phyloP scores from a whole-genome alignment of 2,888 invertebrate species.

The Cheilosia grossa region DNA sequence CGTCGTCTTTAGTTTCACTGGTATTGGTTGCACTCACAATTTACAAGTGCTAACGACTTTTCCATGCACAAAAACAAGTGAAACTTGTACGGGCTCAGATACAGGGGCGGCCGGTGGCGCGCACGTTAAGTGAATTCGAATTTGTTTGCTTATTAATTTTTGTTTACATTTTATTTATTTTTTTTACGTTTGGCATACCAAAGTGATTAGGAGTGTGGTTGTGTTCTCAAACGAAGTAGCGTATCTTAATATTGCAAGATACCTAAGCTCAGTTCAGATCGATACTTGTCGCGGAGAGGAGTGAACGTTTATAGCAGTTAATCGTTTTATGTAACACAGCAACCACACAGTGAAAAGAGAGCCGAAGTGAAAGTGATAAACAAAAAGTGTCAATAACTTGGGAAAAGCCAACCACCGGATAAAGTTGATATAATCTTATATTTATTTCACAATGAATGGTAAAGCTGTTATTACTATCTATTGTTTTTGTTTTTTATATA shows the following conservation, averaged over 20 bases:
- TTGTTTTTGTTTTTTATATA: neutral
- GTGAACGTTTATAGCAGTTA: slow-evolving; percentile 12
- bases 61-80: slow-evolving; percentile 34
- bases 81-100: slow-evolving; percentile 46
- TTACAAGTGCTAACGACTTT: slow-evolving; percentile 56
- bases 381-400: slow-evolving; percentile 63
- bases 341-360: neutral
- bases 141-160: slow-evolving; percentile 70
- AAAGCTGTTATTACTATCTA: slow-evolving; percentile 27
- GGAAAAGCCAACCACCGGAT: neutral
- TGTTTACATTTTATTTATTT: slow-evolving; percentile 52
- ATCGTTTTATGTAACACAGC: slow-evolving; percentile 21
- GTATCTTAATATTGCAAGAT: slow-evolving; percentile 39
- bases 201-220: slow-evolving; percentile 57
- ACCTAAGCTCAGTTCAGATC: slow-evolving; percentile 53
- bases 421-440: slow-evolving; percentile 25
- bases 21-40: neutral
- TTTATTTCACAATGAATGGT: slow-evolving; percentile 67
- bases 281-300: slow-evolving; percentile 50
- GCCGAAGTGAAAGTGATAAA: slow-evolving; percentile 56
- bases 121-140: slow-evolving; percentile 71
- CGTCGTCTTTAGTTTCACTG: slow-evolving; percentile 46
- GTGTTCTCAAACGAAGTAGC: slow-evolving; percentile 12
- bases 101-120: slow-evolving; percentile 4
- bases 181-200: slow-evolving; percentile 61